phyloP scores from a whole-genome alignment of 2,888 invertebrate species.

The Synanthedon formicaeformis region DNA sequence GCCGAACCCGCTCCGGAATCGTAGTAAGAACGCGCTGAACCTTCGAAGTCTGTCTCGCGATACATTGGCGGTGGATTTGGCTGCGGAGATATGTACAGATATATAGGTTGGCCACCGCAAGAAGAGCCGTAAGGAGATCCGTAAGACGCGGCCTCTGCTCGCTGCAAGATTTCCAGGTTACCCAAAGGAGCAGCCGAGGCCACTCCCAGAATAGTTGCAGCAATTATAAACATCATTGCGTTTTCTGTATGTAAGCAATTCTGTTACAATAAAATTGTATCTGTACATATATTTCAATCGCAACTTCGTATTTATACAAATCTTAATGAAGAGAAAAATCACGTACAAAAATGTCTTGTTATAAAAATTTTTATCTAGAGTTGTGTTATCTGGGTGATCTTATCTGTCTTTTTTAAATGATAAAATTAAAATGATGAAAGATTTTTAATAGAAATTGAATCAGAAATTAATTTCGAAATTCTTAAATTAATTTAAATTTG shows the following conservation, averaged over 20 bases:
- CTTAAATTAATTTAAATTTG: no score
- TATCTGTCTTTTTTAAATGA: no score
- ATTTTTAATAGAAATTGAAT: no score
- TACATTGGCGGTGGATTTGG: constrained; percentile 6
- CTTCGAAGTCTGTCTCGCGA: constrained; percentile 7
- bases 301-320: no score
- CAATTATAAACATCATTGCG: constrained; percentile 14
- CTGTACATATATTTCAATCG: not conserved
- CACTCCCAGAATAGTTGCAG: constrained; percentile 8
- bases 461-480: no score
- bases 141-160: constrained; percentile 8
- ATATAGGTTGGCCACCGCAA: constrained; percentile 8
- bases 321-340: no score
- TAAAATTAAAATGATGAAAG: no score
- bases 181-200: constrained; percentile 11
- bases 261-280: not conserved
- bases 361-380: no score
- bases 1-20: not conserved
- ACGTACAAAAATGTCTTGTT: no score
- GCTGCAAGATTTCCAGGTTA: not conserved
- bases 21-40: constrained; percentile 3
- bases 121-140: constrained; percentile 5
- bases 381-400: no score
- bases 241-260: not conserved
- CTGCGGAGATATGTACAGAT: constrained; percentile 10